Conservation (phyloP, 2,113 vertebrate genomes). For the Lagenorhynchus albirostris region DNA sequence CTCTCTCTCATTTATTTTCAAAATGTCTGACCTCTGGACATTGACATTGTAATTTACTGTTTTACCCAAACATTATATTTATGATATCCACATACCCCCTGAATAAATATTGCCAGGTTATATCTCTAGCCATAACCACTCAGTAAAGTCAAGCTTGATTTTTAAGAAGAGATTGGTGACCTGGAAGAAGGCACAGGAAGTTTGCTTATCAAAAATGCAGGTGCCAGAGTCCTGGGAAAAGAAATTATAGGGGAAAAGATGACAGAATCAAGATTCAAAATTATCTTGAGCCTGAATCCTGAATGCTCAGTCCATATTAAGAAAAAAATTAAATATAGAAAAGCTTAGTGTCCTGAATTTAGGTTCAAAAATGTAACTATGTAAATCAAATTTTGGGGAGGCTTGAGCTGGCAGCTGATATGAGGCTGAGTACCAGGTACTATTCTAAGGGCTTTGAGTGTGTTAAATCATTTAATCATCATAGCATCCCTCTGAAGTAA, state of each 20-base stretch:
- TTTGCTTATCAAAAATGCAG: not conserved
- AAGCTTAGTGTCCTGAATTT: not conserved
- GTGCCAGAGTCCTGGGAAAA: not conserved
- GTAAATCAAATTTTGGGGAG: not conserved
- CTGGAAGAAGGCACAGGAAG: not conserved
- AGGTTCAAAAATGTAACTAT: not conserved
- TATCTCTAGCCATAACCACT: not conserved
- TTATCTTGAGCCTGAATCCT: not conserved
- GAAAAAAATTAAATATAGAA: not conserved
- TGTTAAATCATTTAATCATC: not conserved
- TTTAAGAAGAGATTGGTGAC: not conserved
- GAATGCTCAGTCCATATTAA: not conserved
- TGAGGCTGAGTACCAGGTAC: not conserved
- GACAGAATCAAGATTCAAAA: not conserved
- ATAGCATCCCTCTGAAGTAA: not conserved
- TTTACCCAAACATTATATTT: not conserved
- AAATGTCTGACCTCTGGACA: not conserved
- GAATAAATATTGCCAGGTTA: not conserved
- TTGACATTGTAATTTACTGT: not conserved
- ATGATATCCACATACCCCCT: not conserved
- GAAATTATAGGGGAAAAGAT: not conserved
- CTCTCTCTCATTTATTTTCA: not conserved
- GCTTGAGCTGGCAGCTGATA: not conserved
- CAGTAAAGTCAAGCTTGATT: not conserved
- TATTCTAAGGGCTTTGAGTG: not conserved